These are phyloP conservation scores for Drosophila kambysellisi DNA, from an alignment of 2,888 invertebrate genomes.

Conservation along the genomic window DNA sequence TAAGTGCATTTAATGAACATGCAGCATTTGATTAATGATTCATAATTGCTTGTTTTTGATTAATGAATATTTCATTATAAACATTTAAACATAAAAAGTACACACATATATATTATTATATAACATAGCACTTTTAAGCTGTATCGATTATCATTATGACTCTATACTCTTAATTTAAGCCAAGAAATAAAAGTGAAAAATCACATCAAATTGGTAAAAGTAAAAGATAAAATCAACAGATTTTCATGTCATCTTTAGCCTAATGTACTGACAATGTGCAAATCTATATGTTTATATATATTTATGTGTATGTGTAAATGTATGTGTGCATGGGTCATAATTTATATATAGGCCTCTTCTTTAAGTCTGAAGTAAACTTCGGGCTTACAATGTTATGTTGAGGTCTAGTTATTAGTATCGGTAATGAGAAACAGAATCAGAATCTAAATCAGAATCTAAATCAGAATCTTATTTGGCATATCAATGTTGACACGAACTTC, in stretches of 20 bases:
- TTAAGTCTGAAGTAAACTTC: conserved; percentile 1
- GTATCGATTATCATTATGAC: not conserved
- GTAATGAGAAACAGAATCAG: conserved; percentile 37
- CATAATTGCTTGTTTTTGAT: too few species aligned
- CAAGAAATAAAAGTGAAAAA: not conserved
- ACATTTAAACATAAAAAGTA: not conserved
- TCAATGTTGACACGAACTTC: conserved; percentile 58
- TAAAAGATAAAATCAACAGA: not conserved
- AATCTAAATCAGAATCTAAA: conserved; percentile 3
- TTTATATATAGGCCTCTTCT: not conserved
- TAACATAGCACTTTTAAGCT: not conserved
- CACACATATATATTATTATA: not conserved
- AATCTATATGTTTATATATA: too few species aligned
- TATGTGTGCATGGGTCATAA: not conserved
- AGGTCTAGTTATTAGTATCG: conserved; percentile 6
- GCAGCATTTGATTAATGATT: not conserved
- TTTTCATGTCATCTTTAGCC: not conserved
- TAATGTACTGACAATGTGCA: too few species aligned
- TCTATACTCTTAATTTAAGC: not conserved
- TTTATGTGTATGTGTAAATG: not conserved
- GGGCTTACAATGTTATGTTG: not conserved
- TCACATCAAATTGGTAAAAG: not conserved
- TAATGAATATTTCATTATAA: not conserved
- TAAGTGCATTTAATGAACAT: not conserved
- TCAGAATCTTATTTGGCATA: conserved; percentile 45